Percentiles rank a stretch among this genome's conserved stretches.
phyloP scores from a whole-genome alignment of 2,888 invertebrate species.

The Aethes cnicana region DNA sequence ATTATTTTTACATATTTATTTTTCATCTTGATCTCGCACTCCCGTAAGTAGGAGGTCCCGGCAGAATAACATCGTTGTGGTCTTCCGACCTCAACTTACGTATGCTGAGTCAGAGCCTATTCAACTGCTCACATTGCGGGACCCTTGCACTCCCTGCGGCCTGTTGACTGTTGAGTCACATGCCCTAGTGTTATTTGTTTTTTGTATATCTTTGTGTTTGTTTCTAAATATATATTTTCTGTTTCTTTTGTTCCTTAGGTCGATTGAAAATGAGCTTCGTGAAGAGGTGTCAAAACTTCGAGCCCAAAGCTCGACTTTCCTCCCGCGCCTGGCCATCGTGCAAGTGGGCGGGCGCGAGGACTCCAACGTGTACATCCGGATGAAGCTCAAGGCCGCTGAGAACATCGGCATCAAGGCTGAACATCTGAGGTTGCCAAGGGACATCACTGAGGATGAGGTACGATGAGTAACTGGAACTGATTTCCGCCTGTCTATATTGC shows the following conservation, averaged over 20 bases:
- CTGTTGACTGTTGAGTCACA: too few species aligned
- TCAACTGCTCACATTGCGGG: too few species aligned
- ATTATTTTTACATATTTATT: too few species aligned
- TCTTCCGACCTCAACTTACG: too few species aligned
- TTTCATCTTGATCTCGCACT: too few species aligned
- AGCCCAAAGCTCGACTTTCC: slow-evolving; percentile 82
- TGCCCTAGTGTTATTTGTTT: too few species aligned
- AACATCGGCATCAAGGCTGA: slow-evolving; percentile 94
- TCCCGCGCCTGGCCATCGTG: slow-evolving; percentile 93
- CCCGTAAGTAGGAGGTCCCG: too few species aligned
- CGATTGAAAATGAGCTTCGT: slow-evolving; percentile 86
- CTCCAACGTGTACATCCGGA: slow-evolving; percentile 98
- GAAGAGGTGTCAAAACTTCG: slow-evolving; percentile 84
- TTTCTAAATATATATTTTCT: slow-evolving; percentile 31
- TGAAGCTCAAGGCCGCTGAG: slow-evolving; percentile 95
- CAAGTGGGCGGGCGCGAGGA: slow-evolving; percentile 98
- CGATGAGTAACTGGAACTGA: too few species aligned
- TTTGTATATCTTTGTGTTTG: not conserved
- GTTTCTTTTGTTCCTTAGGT: slow-evolving; percentile 70
- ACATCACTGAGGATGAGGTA: slow-evolving; percentile 91
- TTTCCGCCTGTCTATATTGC: too few species aligned
- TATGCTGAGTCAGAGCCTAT: too few species aligned
- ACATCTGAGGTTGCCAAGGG: slow-evolving; percentile 90
- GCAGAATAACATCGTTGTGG: too few species aligned
- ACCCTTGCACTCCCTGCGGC: too few species aligned